These are phyloP conservation scores for Ibidorhyncha struthersii DNA, from an alignment of 2,113 vertebrate genomes.

Conservation along the genomic window DNA sequence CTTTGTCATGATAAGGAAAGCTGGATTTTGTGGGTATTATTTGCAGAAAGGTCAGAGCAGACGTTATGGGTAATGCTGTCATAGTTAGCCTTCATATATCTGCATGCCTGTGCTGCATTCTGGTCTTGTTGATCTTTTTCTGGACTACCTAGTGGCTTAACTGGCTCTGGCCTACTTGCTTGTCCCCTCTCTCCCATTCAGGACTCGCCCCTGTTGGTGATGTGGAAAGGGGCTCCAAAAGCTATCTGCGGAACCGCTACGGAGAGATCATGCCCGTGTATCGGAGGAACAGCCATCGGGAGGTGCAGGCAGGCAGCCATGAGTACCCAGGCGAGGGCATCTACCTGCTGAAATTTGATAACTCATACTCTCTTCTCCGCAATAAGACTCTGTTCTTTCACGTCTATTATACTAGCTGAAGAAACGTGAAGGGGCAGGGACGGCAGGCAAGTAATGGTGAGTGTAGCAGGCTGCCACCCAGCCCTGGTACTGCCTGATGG, in stretches of 20 bases:
- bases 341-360: slow-evolving; percentile 97
- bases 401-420: slow-evolving; percentile 88
- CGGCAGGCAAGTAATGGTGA: not conserved
- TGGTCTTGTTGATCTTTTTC: not conserved
- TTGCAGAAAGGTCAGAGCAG: not conserved
- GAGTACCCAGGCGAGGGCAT: slow-evolving; percentile 96
- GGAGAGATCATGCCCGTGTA: slow-evolving; percentile 93
- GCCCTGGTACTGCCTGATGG: not conserved
- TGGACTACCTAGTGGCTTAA: not conserved
- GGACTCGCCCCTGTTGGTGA: slow-evolving; percentile 87
- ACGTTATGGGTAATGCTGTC: not conserved
- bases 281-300: slow-evolving; percentile 91
- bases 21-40: not conserved
- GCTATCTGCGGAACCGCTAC: slow-evolving; percentile 80
- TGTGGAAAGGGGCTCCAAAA: slow-evolving; percentile 90
- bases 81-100: not conserved
- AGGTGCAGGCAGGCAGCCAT: slow-evolving; percentile 91
- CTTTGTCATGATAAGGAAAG: not conserved
- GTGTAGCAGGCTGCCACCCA: slow-evolving; percentile 50
- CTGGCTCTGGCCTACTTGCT: not conserved
- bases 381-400: slow-evolving; percentile 98
- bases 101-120: not conserved
- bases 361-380: slow-evolving; percentile 96
- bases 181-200: slow-evolving; percentile 52
- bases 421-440: not conserved